Evolutionary conservation across 2,113 vertebrate species (phyloP).

Genomic region (Phylloscopus trochiloides): DNA sequence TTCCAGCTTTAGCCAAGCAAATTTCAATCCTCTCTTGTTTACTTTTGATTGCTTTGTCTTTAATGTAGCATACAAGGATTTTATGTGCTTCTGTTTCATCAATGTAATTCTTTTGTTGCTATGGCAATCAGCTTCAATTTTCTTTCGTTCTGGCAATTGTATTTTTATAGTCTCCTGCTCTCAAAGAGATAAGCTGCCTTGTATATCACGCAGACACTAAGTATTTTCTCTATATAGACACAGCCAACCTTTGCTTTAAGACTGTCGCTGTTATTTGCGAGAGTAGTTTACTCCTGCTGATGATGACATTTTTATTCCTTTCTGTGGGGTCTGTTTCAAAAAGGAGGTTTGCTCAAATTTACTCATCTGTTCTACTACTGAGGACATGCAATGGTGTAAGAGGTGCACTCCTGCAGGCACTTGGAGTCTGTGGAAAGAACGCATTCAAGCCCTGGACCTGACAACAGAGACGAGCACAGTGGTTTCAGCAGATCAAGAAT

Average conservation of each 20-base stretch:
- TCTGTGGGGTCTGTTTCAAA: slow-evolving; percentile 43
- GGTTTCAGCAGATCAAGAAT: background rate
- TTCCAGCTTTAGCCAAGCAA: slow-evolving; percentile 38
- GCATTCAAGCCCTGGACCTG: background rate
- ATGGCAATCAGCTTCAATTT: slow-evolving; percentile 82
- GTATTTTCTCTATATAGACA: slow-evolving; percentile 64
- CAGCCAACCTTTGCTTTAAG: slow-evolving; percentile 67
- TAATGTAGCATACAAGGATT: slow-evolving; percentile 72
- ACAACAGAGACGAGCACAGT: background rate
- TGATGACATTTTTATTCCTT: slow-evolving; percentile 69
- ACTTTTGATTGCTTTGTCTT: slow-evolving; percentile 75
- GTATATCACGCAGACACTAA: slow-evolving; percentile 67
- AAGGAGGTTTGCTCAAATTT: slow-evolving; percentile 35
- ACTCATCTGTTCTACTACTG: slow-evolving; percentile 12
- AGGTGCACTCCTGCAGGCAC: background rate
- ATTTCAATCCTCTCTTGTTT: slow-evolving; percentile 64
- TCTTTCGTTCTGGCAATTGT: slow-evolving; percentile 77
- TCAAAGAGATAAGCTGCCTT: slow-evolving; percentile 77
- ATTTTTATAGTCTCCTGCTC: slow-evolving; percentile 80
- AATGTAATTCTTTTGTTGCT: slow-evolving; percentile 80
- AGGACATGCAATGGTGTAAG: background rate
- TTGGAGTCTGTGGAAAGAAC: background rate
- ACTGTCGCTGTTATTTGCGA: slow-evolving; percentile 47
- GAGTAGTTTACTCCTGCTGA: slow-evolving; percentile 53
- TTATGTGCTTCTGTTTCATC: slow-evolving; percentile 76